These are phyloP conservation scores for Paracentrotus lividus DNA, from an alignment of 53 echinoderm and acorn worm genomes.

Conservation along the genomic window DNA sequence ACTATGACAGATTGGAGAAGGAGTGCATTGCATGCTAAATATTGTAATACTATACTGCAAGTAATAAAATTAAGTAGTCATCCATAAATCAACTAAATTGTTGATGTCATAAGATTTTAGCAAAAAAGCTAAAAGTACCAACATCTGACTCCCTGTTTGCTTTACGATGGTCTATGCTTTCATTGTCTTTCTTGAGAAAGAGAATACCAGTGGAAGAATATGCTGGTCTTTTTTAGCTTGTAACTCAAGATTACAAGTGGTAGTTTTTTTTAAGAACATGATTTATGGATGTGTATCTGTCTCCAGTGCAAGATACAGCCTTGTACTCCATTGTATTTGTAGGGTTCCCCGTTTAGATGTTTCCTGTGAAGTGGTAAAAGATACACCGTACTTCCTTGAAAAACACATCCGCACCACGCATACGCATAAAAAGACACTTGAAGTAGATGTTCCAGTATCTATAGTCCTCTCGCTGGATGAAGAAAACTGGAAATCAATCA, in stretches of 20 bases:
- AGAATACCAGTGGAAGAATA: slow-evolving; percentile 37
- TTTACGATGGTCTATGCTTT: not conserved
- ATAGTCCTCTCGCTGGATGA: not conserved
- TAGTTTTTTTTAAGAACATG: slow-evolving; percentile 48
- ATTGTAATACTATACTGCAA: not conserved
- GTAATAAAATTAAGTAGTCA: not conserved
- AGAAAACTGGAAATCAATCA: slow-evolving; percentile 23
- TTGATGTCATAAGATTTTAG: slow-evolving; percentile 14
- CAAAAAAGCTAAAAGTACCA: slow-evolving; percentile 6
- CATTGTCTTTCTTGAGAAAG: slow-evolving; percentile 55
- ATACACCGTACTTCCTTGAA: slow-evolving; percentile 51
- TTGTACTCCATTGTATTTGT: not conserved
- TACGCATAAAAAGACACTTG: not conserved
- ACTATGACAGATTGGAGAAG: not conserved
- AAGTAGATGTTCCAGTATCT: slow-evolving; percentile 10
- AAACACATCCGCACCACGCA: not conserved
- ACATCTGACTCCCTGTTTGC: slow-evolving; percentile 39
- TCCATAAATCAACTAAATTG: slow-evolving; percentile 25
- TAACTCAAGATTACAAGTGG: slow-evolving; percentile 47
- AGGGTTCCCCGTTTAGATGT: not conserved
- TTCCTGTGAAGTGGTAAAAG: slow-evolving; percentile 64
- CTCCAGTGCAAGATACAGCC: not conserved
- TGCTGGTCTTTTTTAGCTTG: slow-evolving; percentile 61
- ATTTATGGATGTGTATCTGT: slow-evolving; percentile 58
- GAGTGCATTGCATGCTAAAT: not conserved